Evolutionary conservation across 2,888 invertebrate genomes (phyloP), one percentile per base, ranked within the genome.

Genomic region (Gasteruption jaculator): DNA sequence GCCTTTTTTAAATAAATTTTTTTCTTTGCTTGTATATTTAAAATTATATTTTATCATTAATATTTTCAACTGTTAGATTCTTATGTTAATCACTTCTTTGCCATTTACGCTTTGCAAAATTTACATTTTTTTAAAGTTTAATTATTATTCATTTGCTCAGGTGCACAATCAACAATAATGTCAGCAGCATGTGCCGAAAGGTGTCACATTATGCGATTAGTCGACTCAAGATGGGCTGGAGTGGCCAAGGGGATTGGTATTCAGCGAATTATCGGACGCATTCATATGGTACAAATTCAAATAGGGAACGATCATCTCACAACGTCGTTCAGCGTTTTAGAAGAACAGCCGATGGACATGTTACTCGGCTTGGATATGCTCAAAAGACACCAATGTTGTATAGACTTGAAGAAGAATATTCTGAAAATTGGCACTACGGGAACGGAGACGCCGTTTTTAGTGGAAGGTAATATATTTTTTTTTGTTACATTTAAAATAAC

Each of bases 331-430:
- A 93, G 94, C 20, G 93, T 99, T 25, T 77, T 99, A 32, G 91
- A 94, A 65, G 89, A 96, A 58, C 96, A 97, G 69, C 90, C 93
- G 1, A 95, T 97, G 93, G 97, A 99, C 63, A 94, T 99, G 92
- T 74, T 99, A 42, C 76, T 99, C 10, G 99, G 99, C 0, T 76
- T 99, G 39, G 97, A 99, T 65, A 96, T 97, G 94, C 77, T 99
- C 1, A 93, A 91, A 73, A 76, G 96, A 58, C 96, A 97, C 77
- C 95, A 94, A 79, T 96, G 95, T 71, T 85, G 85, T 55, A 93
- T 96, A 57, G 95, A 97, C 71, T 74, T 99, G 56, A 87, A 88
- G 65, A 78, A 80, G 32, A 95, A 93, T 71, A 80, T 91, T 3
- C 75, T 97, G 21, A 80, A 81, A 49, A 96, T 97, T 60, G 96